Evolutionary conservation across 2,888 invertebrate genomes (phyloP), one percentile per base, ranked within the genome.

Genomic region (Meta bourneti): DNA sequence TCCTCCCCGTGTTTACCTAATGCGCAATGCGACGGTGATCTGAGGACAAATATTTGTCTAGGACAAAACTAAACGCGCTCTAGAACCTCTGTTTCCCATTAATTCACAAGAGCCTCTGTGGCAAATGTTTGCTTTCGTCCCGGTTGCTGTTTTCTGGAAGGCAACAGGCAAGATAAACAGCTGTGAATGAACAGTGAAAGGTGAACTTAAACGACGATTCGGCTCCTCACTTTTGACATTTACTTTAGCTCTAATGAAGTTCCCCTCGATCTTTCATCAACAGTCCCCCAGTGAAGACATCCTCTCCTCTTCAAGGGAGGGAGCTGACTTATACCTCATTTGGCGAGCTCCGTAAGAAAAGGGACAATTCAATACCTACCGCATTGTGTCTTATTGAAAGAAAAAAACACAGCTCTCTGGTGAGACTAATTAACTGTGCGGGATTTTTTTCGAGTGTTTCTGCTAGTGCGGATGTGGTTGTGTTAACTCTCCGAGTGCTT

Each of bases 21-120:
- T 84, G 70, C 79, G 79, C 78, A 84, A 71, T 79, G 78, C 49
- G 34, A 34, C 54, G 78, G 71, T 71, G 89, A 90, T 84, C 83
- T 71, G 52, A 84, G 84, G 19, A 83, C 89, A 90, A 90, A 90
- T 90, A 90, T 90, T 90, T 90, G 79, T 84, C 71, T 77, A 84
- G 78, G 83, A 84, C 89, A 90, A 90, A 90, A 84, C 79, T 84
- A 78, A 90, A 77, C 79, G 71, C 72, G 78, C 70, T 90, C 78
- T 84, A 20, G 71, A 90, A 77, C 77, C 87, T 70, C 80, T 54
- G 54, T 80, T 61, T 72, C 54, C 83, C 77, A 84, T 90, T 90
- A 90, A 84, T 90, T 90, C 79, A 77, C 54, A 48, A 61, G 82
- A 83, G 82, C 78, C 61, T 84, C 89, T 79, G 83, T 72, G 83